Base-by-base conservation (phyloP, 2,113 vertebrate genomes). In the Microcebus ravelobensis region DNA sequence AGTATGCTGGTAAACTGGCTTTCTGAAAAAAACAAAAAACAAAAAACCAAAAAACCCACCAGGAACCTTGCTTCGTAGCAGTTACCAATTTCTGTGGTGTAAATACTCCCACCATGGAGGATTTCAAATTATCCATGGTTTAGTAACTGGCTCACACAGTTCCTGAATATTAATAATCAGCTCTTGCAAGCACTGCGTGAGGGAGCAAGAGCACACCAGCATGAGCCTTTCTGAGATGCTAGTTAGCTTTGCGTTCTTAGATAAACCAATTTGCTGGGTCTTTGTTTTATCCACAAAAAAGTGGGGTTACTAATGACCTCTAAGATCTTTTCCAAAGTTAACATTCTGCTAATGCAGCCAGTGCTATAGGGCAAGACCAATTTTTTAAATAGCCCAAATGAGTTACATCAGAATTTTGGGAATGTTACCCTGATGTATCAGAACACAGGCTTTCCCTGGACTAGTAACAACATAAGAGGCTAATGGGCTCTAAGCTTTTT, bases 231-330 rank as follows among this genome's bases (percentile, higher is more conserved):
- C 18, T 6, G n/a, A 48, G 8, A 5, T 77, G 92, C 85, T 55
- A 42, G 63, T 57, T 63, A 86, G 67, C 67, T 79, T 86, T 88
- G 86, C 42, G 42, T 36, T 67, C 52, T 90, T 85, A 70, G 34
- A 8, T 68, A 91, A 77, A 36, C 91, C 25, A 79, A 15, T 71
- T 93, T 71, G 80, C 55, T 68, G 57, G 55, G 61, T 93, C 36
- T 96, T 79, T 50, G 73, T 93, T 90, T 94, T 86, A 86, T 63
- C 31, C 81, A 84, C 9, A 39, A 57, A 77, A 10, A 94, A 68
- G 8, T 48, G 25, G 85, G 79, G 61, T 55, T 73, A 12, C 50
- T 92, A 20, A 88, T 88, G 87, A 50, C 10, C 76, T 84, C 5
- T n/a, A 7, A 57, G 65, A 4, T 85, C 48, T 6, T 73, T 86